Evolutionary conservation across 2,888 invertebrate genomes (phyloP), one percentile per base, ranked within the genome.

Genomic region (Branchipolynoe longqiensis): DNA sequence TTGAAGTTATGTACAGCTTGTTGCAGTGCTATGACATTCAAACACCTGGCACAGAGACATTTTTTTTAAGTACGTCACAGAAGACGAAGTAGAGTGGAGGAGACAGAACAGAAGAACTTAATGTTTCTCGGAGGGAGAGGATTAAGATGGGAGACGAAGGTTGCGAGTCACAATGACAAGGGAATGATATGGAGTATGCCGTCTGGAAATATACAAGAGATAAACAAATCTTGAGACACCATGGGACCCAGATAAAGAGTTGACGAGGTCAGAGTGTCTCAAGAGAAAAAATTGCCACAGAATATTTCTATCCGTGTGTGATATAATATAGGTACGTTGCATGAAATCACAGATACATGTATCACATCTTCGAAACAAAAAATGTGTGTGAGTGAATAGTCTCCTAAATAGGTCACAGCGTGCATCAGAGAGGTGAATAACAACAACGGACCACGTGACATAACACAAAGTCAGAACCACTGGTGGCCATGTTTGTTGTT

Each of bases 251-350:
- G 69, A 69, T 69, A 69, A 69, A 69, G 69, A 69, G 69, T 69
- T 69, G 69, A 69, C 69, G 38, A 69, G 69, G 69, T 38, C 62
- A 12, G 56, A 28, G 48, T 48, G 78, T 28, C 48, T 48, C 48
- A 78, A 78, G 78, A 78, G 78, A 78, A 54, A 78, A 54, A 78
- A 28, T 78, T 78, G 78, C 78, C 78, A 78, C 78, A 78, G 78
- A 78, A 78, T 78, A 54, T 78, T 41, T 74, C 22, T 41, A 33
- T 33, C 33, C 14, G 48, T 78, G 33, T 78, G 54, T 78, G 41
- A 48, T 78, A n/a, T n/a, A 78, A 78, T 78, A 48, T 48, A 78
- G 78, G 41, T 78, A 78, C 78, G 48, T 78, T 78, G 78, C 78
- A 78, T 78, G 41, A 78, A 78, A 78, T 78, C 78, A 78, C 78